Conservation (phyloP, 2,888 invertebrate genomes). For the Ormyrus nitidulus region DNA sequence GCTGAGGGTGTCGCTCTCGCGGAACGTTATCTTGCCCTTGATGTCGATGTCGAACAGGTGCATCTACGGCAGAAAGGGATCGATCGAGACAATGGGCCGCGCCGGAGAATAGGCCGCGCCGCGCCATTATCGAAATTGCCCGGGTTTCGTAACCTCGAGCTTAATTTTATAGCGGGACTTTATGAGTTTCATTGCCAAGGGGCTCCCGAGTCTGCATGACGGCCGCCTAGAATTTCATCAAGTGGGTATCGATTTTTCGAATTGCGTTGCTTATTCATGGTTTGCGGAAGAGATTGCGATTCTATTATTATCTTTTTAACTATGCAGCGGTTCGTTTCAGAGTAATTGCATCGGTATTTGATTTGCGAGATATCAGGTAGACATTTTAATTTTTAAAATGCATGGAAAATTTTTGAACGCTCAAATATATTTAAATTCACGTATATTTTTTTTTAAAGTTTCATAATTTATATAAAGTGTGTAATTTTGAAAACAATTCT, state of each 20-base stretch:
- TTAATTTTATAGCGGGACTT: neutral
- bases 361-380: no score
- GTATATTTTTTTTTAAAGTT: no score
- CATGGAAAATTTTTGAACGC: no score
- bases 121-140: slow-evolving; percentile 13
- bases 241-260: neutral
- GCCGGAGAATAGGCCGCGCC: neutral
- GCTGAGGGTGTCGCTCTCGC: slow-evolving; percentile 90
- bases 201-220: neutral
- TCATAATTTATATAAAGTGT: no score
- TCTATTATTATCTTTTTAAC: neutral
- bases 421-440: no score
- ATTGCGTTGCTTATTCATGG: neutral
- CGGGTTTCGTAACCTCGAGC: neutral
- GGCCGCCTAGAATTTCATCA: neutral
- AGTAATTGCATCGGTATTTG: neutral
- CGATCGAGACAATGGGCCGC: neutral
- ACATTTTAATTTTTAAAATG: no score
- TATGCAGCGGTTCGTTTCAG: neutral
- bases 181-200: slow-evolving; percentile 10
- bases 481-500: no score
- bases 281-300: neutral
- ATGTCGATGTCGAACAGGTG: slow-evolving; percentile 98
- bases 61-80: slow-evolving; percentile 78
- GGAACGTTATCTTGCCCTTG: slow-evolving; percentile 93